phyloP scores from a whole-genome alignment of 2,113 vertebrate genomes.

The Anser cygnoides region DNA sequence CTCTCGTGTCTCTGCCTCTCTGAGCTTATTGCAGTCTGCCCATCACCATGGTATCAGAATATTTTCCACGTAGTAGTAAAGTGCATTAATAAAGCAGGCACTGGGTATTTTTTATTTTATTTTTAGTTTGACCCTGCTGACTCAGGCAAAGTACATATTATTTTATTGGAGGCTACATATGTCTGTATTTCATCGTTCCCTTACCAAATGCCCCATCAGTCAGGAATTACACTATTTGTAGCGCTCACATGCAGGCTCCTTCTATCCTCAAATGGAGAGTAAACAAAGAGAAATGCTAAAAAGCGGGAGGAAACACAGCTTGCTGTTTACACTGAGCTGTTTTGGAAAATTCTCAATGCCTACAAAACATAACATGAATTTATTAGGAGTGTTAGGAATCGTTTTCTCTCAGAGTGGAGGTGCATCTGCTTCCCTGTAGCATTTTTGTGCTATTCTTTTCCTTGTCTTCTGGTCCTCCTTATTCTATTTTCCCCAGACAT shows the following conservation, averaged over 20 bases:
- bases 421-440: slow-evolving; percentile 1
- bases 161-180: not conserved
- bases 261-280: slow-evolving; percentile 21
- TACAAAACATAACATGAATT: slow-evolving; percentile 5
- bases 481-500: not conserved
- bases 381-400: not conserved
- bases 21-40: not conserved
- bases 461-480: not conserved
- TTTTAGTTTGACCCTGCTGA: not conserved
- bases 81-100: not conserved
- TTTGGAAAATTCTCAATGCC: slow-evolving; percentile 45
- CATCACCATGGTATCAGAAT: slow-evolving; percentile 41
- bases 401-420: slow-evolving; percentile 8
- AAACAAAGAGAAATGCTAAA: slow-evolving; percentile 45
- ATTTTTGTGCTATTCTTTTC: not conserved
- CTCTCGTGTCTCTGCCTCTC: not conserved
- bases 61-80: not conserved
- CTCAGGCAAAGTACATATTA: not conserved
- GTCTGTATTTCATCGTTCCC: not conserved
- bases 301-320: not conserved
- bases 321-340: slow-evolving; percentile 31
- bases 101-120: not conserved
- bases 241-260: slow-evolving; percentile 34
- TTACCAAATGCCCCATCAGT: not conserved
- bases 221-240: slow-evolving; percentile 7